Evolutionary conservation across 1,140 invertebrate species (phyloP), one percentile per base, ranked within the genome.

Genomic region (Tribolium castaneum): DNA sequence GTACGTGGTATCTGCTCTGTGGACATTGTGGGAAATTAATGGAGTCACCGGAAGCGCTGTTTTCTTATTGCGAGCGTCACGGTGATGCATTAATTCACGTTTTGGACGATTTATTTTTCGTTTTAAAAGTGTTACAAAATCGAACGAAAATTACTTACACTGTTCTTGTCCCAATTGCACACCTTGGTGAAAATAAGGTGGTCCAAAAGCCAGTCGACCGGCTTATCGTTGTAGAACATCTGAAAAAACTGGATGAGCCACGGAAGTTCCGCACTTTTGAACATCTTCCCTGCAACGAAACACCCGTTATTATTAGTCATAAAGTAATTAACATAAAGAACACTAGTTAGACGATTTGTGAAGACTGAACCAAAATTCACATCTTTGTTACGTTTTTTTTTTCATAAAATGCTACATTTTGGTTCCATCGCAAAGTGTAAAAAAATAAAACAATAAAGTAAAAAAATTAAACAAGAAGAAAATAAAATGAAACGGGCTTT

Each of bases 121-220:
- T 52, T 52, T 52, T 14, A 52, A n/a, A n/a, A 19, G 12, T n/a
- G 13, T 19, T 14, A 19, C 13, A 13, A 10, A 14, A 19, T 52
- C 13, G 3, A 52, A 30, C 25, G 6, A 6, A 30, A 30, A 30
- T 5, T 30, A 91, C 92, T 92, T 88, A 95, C 94, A 75, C 88
- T 87, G 86, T 94, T 93, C 86, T 94, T 95, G 81, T 96, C 95
- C 70, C 95, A 92, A 80, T 92, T 93, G 86, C 98, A 99, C 14
- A 96, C 93, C 88, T 97, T 97, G 0, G 97, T 97, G 77, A 94
- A 93, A 30, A 98, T 92, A 70, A 98, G 92, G 87, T 97, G 93
- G 80, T 98, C 96, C 4, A 99, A 88, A 0, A 99, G 88, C 98
- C 98, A 99, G 86, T 99, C 98, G 0, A 98, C 97, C 0, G 98